phyloP scores from a whole-genome alignment of 2,797 vertebrate genomes.

The Cirrhinus molitorella region DNA sequence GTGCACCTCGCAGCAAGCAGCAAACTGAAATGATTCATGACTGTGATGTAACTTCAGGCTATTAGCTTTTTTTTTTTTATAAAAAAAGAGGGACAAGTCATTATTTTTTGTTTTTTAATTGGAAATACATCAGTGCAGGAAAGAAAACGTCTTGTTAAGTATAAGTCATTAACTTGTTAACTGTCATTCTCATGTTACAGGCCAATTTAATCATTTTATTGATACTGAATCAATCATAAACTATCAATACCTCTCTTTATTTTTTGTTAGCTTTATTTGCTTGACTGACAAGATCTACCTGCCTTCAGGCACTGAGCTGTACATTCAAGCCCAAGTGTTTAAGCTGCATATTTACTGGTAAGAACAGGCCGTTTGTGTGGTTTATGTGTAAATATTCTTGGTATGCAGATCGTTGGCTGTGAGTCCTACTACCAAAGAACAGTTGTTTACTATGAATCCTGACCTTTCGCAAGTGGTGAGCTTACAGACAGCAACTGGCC shows the following conservation, averaged over 20 bases:
- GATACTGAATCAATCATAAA: neutral
- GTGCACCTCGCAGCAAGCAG: neutral
- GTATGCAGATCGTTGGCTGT: constrained; percentile 49
- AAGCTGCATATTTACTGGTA: constrained; percentile 40
- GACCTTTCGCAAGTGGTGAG: constrained; percentile 49
- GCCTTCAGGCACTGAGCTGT: neutral
- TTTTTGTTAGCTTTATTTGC: neutral
- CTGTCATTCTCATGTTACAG: neutral
- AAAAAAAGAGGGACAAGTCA: neutral
- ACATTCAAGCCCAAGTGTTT: constrained; percentile 29
- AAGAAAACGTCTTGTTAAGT: neutral
- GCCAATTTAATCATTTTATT: neutral
- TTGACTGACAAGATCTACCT: constrained; percentile 9
- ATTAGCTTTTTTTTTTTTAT: neutral
- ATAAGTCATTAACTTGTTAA: neutral
- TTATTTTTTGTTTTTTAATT: neutral
- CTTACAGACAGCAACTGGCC: constrained; percentile 47
- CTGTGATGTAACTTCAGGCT: neutral
- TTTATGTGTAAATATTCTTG: constrained; percentile 59
- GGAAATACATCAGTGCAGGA: neutral
- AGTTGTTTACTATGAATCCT: constrained; percentile 59
- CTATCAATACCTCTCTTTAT: neutral
- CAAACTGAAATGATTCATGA: neutral
- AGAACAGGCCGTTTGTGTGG: constrained; percentile 53
- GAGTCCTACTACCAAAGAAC: constrained; percentile 43